Evolutionary conservation across 2,113 vertebrate genomes (phyloP), one percentile per base, ranked within the genome.

Genomic region (Mohoua ochrocephala): DNA sequence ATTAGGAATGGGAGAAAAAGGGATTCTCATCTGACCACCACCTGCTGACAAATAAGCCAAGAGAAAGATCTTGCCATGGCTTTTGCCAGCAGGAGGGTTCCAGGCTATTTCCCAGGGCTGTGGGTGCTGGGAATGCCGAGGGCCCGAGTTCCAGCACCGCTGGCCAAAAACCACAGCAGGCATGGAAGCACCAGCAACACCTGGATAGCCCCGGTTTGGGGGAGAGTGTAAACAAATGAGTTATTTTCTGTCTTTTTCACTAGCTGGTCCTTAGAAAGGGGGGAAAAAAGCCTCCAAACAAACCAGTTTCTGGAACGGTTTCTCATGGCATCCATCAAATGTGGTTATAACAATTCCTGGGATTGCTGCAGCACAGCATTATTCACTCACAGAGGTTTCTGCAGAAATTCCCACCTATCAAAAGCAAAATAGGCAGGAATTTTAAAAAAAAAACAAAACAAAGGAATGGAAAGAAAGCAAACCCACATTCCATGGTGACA

Each of bases 41-140:
- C 13, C 10, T 63, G 12, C n/a, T 37, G 13, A 19, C 15, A 61
- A 67, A 44, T 7, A 7, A 89, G 6, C 31, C 27, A 13, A 2
- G 7, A 71, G 26, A 67, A 89, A 24, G 14, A 19, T 19, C 1
- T 0, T 11, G n/a, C 9, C 4, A 0, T 24, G 64, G 59, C 14
- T 71, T 94, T 35, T 53, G 21, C 28, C 17, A 8, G 37, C 30
- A n/a, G 21, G 21, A 76, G 22, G 1, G 15, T 67, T 42, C 42
- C 24, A 61, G 60, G 33, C 50, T 39, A 17, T 50, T 37, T 45
- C 35, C 16, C 30, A 50, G 39, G 20, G 5, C 24, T 11, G 13
- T 16, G 42, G 24, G 33, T 42, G 16, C 73, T 35, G 44, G 64
- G 47, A 41, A 28, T 45, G 24, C 13, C 0, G 0, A 22, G 9